phyloP scores from a whole-genome alignment of 2,888 invertebrate genomes.

The Erpobdella octoculata region DNA sequence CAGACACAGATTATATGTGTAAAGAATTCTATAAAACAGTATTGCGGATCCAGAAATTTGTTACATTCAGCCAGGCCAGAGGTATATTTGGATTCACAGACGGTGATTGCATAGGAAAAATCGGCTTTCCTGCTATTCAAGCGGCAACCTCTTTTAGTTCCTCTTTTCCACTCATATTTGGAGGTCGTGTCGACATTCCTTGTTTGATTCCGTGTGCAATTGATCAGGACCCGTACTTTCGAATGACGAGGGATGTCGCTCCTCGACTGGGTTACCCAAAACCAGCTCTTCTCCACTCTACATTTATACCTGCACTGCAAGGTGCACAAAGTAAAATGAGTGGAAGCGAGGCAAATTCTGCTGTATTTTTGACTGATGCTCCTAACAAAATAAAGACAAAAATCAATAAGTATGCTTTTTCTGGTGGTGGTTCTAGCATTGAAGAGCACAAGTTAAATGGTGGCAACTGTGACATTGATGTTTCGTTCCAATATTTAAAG shows the following conservation, averaged over 20 bases:
- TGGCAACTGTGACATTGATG: slow-evolving; percentile 92
- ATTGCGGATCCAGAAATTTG: slow-evolving; percentile 80
- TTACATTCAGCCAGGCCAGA: slow-evolving; percentile 94
- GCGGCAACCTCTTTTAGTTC: slow-evolving; percentile 77
- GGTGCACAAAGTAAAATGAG: slow-evolving; percentile 98
- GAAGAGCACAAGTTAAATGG: slow-evolving; percentile 81
- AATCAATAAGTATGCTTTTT: slow-evolving; percentile 74
- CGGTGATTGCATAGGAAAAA: slow-evolving; percentile 90
- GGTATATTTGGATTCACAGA: slow-evolving; percentile 96
- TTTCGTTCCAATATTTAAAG: slow-evolving; percentile 82
- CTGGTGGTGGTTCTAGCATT: slow-evolving; percentile 83
- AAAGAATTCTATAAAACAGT: slow-evolving; percentile 88
- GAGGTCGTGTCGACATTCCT: slow-evolving; percentile 64
- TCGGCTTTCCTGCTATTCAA: slow-evolving; percentile 89
- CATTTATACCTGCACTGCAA: slow-evolving; percentile 86
- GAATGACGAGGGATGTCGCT: slow-evolving; percentile 97
- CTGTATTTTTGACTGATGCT: slow-evolving; percentile 89
- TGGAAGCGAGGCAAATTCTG: slow-evolving; percentile 83
- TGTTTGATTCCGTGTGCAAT: slow-evolving; percentile 94
- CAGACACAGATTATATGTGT: slow-evolving; percentile 82
- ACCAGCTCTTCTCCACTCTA: slow-evolving; percentile 76
- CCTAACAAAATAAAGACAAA: slow-evolving; percentile 91
- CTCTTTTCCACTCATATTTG: slow-evolving; percentile 72
- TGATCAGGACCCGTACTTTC: slow-evolving; percentile 97
- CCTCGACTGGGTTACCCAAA: slow-evolving; percentile 78